Conservation (phyloP, 2,888 invertebrate species). For the Lasioglossum lativentre region DNA sequence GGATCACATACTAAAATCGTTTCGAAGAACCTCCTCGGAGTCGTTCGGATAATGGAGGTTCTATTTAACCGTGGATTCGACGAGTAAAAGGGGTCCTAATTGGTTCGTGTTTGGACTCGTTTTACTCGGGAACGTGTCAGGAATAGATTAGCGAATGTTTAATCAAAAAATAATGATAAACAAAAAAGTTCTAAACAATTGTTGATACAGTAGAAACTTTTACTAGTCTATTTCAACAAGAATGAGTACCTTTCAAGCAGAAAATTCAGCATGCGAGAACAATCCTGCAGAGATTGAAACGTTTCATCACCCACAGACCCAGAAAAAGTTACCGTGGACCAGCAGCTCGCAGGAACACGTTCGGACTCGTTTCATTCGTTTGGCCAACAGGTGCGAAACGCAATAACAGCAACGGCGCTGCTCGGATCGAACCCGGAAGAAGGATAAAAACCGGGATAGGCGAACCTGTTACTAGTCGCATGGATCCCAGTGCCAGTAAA, state of each 20-base stretch:
- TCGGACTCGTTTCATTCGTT: neutral
- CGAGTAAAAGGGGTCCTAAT: too few species aligned
- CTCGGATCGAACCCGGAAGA: neutral
- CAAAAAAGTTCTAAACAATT: too few species aligned
- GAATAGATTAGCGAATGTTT: too few species aligned
- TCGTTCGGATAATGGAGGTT: too few species aligned
- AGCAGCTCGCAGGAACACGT: neutral
- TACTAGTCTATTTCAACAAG: neutral
- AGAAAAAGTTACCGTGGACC: neutral
- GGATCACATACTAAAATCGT: too few species aligned
- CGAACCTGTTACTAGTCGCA: constrained; percentile 42
- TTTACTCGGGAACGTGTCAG: too few species aligned
- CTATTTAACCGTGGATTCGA: too few species aligned
- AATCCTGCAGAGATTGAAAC: neutral
- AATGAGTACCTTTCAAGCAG: neutral
- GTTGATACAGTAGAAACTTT: too few species aligned
- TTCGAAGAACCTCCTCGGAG: too few species aligned
- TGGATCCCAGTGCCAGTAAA: constrained; percentile 61
- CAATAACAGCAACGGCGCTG: neutral
- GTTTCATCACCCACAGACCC: neutral
- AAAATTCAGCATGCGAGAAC: neutral
- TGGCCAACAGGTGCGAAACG: constrained; percentile 11
- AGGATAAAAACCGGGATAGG: constrained; percentile 1
- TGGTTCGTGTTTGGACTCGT: too few species aligned
- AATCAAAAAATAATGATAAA: too few species aligned